phyloP scores from a whole-genome alignment of 2,797 vertebrate species.

The Mormyrops attenuatus region DNA sequence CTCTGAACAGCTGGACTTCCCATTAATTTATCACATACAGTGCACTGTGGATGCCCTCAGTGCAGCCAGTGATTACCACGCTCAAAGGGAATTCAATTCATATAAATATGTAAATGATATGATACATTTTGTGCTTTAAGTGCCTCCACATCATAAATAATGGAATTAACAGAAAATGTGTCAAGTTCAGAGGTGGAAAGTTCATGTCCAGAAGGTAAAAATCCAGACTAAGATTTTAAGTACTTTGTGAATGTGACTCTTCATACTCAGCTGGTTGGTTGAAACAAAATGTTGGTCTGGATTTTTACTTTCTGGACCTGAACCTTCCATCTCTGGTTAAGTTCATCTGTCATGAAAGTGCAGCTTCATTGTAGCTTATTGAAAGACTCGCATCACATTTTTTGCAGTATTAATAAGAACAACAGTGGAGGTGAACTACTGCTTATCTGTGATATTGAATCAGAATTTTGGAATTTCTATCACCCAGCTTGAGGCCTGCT shows the following conservation, averaged over 20 bases:
- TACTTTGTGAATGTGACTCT: background rate
- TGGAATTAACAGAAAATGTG: background rate
- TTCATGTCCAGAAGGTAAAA: background rate
- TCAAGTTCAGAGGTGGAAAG: background rate
- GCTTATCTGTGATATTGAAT: background rate
- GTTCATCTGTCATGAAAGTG: background rate
- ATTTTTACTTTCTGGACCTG: background rate
- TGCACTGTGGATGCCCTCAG: background rate
- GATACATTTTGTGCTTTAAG: background rate
- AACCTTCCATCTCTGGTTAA: background rate
- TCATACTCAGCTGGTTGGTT: background rate
- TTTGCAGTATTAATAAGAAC: background rate
- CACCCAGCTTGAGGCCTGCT: background rate
- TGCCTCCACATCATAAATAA: background rate
- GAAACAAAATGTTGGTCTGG: background rate
- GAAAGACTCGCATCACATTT: background rate
- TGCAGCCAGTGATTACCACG: background rate
- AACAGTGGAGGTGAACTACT: background rate
- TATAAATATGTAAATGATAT: background rate
- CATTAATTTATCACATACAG: background rate
- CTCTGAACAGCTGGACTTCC: background rate
- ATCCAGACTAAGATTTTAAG: background rate
- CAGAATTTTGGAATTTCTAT: background rate
- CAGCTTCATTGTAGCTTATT: background rate
- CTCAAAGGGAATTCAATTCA: background rate